Evolutionary conservation across 2,113 vertebrate species (phyloP).

Genomic region (Syngnathus typhle): DNA sequence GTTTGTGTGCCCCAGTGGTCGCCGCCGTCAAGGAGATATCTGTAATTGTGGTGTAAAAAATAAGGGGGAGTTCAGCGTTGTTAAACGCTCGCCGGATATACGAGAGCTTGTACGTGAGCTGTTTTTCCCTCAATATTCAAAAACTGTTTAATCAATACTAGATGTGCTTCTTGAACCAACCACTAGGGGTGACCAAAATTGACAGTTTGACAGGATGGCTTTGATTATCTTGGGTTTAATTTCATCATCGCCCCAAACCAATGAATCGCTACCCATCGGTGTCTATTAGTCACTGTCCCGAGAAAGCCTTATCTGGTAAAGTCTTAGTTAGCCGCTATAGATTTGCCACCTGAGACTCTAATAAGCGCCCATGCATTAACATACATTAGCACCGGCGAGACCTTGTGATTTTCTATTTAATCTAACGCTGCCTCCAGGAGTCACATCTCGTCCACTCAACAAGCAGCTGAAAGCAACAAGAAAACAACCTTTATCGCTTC

Average conservation of each 20-base stretch:
- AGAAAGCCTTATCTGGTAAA: constrained; percentile 17
- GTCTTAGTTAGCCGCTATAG: constrained; percentile 10
- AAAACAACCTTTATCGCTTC: constrained; percentile 16
- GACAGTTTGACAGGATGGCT: too few relatives aligned
- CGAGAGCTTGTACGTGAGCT: not conserved
- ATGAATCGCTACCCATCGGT: constrained; percentile 28
- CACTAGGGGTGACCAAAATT: too few relatives aligned
- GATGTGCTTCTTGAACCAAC: not conserved
- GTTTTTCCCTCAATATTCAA: not conserved
- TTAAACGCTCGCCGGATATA: not conserved
- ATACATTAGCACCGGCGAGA: constrained; percentile 44
- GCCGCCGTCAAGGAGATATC: not conserved
- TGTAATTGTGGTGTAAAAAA: constrained; percentile 3
- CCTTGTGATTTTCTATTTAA: constrained; percentile 33
- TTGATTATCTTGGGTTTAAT: too few relatives aligned
- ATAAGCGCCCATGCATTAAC: constrained; percentile 42
- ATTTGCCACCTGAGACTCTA: constrained; percentile 34
- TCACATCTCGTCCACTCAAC: not conserved
- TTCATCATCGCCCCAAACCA: constrained; percentile 4
- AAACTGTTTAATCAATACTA: not conserved
- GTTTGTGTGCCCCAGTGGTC: not conserved
- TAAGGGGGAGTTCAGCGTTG: not conserved
- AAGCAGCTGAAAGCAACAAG: constrained; percentile 9
- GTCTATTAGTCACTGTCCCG: constrained; percentile 35
- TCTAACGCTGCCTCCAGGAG: constrained; percentile 8